Conservation (phyloP, 2,888 invertebrate genomes). For the Entomobrya multifasciata region DNA sequence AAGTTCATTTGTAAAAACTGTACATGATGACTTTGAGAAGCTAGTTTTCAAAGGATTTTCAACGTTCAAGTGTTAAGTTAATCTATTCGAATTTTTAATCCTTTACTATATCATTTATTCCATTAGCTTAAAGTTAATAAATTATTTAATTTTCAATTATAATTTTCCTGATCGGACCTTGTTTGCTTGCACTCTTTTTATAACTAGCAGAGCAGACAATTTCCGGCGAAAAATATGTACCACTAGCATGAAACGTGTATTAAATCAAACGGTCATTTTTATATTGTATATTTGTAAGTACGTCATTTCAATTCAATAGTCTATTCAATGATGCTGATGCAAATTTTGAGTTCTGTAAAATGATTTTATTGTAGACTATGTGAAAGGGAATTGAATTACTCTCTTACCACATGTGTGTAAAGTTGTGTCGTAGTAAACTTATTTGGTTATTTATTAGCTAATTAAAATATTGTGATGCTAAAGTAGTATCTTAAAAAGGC, state of each 20-base stretch:
- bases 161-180: neutral
- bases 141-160: neutral
- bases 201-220: too few species aligned
- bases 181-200: neutral
- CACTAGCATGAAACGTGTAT: neutral
- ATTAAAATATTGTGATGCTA: too few species aligned
- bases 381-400: too few species aligned
- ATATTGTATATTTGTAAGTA: neutral
- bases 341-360: too few species aligned
- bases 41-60: neutral
- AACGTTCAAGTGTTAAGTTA: neutral
- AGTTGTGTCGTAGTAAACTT: too few species aligned
- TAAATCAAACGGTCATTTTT: neutral
- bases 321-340: too few species aligned
- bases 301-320: neutral
- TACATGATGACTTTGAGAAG: neutral
- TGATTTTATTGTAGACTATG: too few species aligned
- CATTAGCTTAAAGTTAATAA: slow-evolving; percentile 4
- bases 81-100: neutral
- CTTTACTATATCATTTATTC: slow-evolving; percentile 2
- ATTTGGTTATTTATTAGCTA: too few species aligned
- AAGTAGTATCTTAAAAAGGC: neutral
- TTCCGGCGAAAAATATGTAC: too few species aligned
- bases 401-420: too few species aligned
- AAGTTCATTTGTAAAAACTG: slow-evolving; percentile 32